Evolutionary conservation across 1,140 invertebrate species (phyloP).

Genomic region (Eurosta solidaginis): DNA sequence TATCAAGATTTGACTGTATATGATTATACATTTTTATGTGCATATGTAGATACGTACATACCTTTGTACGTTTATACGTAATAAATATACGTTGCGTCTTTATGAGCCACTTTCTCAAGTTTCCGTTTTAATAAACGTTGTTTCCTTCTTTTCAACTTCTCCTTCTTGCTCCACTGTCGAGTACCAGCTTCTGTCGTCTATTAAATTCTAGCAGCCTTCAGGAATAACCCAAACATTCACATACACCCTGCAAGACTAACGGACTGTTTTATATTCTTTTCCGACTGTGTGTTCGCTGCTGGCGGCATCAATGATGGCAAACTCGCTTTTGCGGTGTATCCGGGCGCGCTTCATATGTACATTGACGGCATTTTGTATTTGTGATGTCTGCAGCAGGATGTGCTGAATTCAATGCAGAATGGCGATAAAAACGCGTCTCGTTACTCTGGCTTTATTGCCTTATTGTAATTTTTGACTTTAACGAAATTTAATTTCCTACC

Average conservation of each 20-base stretch:
- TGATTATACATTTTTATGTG: too few relatives aligned
- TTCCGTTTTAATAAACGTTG: slow-evolving; percentile 31
- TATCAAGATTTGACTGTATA: too few relatives aligned
- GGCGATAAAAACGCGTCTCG: neutral
- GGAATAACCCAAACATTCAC: neutral
- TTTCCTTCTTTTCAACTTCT: slow-evolving; percentile 6
- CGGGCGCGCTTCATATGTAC: neutral
- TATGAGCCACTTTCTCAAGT: neutral
- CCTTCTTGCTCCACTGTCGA: neutral
- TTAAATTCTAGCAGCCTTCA: neutral
- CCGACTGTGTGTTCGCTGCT: neutral
- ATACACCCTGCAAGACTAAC: neutral
- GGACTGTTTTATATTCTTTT: neutral
- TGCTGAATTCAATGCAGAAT: neutral
- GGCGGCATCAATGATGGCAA: neutral
- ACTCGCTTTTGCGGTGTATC: neutral
- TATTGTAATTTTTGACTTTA: slow-evolving; percentile 28
- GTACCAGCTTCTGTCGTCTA: neutral
- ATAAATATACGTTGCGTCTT: too few relatives aligned
- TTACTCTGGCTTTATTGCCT: slow-evolving; percentile 6
- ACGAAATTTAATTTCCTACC: slow-evolving; percentile 28
- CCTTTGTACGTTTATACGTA: neutral
- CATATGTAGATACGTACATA: neutral
- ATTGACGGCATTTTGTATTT: neutral
- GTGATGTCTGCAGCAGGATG: neutral